Percentiles rank a stretch among this genome's conserved stretches.
Conservation (phyloP, 2,113 vertebrate species). For the Lipotes vexillifer region DNA sequence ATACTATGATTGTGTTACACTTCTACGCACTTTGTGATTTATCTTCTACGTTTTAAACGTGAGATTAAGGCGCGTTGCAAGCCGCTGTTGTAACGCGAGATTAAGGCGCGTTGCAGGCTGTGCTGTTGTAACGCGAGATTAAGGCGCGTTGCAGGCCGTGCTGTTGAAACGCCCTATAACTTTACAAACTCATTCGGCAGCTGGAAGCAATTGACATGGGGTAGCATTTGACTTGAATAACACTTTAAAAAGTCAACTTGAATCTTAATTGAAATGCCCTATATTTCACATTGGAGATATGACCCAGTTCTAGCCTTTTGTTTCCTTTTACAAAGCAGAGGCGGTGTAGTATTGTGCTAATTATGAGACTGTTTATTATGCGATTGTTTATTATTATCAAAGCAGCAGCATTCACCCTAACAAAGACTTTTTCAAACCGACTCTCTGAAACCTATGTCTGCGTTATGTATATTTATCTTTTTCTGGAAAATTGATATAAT, state of each 20-base stretch:
- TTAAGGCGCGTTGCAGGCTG: too few relatives aligned
- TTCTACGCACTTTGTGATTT: slow-evolving; percentile 30
- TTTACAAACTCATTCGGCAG: slow-evolving; percentile 72
- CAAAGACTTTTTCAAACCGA: neutral
- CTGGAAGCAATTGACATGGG: slow-evolving; percentile 81
- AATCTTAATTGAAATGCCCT: slow-evolving; percentile 71
- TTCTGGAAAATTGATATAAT: neutral
- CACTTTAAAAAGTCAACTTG: slow-evolving; percentile 71
- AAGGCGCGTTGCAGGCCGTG: slow-evolving; percentile 64
- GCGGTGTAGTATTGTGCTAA: neutral
- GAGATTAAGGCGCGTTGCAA: slow-evolving; percentile 37
- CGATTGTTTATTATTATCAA: slow-evolving; percentile 24
- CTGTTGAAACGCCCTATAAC: slow-evolving; percentile 62
- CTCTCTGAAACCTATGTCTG: neutral
- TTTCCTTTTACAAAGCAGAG: slow-evolving; percentile 56
- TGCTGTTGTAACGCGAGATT: slow-evolving; percentile 28
- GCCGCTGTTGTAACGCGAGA: too few relatives aligned
- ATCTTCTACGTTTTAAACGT: slow-evolving; percentile 24
- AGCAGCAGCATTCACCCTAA: slow-evolving; percentile 25
- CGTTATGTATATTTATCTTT: neutral
- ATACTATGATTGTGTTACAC: neutral
- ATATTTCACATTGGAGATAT: slow-evolving; percentile 56
- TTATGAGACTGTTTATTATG: slow-evolving; percentile 16
- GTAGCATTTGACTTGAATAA: slow-evolving; percentile 75
- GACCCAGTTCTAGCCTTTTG: slow-evolving; percentile 48